Conservation (phyloP, 2,113 vertebrate species). For the Leptobrachium ailaonicum region DNA sequence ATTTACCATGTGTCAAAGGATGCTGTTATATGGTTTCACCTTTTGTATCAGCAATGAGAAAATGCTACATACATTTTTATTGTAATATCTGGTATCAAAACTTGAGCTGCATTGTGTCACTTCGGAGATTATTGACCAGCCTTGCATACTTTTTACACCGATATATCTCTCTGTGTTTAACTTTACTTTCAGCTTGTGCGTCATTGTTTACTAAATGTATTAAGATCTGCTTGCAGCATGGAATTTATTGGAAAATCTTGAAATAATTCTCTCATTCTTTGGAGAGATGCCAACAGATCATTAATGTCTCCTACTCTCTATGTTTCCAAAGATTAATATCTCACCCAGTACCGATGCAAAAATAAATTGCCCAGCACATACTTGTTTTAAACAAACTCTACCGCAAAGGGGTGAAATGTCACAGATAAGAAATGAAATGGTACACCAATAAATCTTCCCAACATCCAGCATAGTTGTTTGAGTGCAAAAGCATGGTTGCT, state of each 20-base stretch:
- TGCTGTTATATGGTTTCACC: too few relatives aligned
- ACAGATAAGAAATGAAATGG: slow-evolving; percentile 31
- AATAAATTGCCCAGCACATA: slow-evolving; percentile 36
- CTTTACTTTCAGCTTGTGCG: neutral
- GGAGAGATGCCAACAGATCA: slow-evolving; percentile 38
- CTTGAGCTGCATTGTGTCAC: too few relatives aligned
- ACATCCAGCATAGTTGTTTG: slow-evolving; percentile 12
- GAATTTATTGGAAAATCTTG: slow-evolving; percentile 40
- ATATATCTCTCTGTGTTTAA: neutral
- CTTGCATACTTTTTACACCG: too few relatives aligned
- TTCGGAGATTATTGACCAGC: too few relatives aligned
- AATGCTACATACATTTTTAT: too few relatives aligned
- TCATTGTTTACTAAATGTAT: neutral
- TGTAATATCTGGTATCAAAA: too few relatives aligned
- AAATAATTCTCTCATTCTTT: slow-evolving; percentile 39
- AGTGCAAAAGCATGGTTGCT: neutral
- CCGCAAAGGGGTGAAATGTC: slow-evolving; percentile 36
- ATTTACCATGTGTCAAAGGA: too few relatives aligned
- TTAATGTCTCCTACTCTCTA: slow-evolving; percentile 35
- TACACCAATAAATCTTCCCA: slow-evolving; percentile 35
- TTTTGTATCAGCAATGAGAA: too few relatives aligned
- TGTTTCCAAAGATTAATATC: slow-evolving; percentile 37
- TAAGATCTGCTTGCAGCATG: neutral
- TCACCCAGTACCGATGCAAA: slow-evolving; percentile 26
- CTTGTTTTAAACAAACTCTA: slow-evolving; percentile 36